Evolutionary conservation across 2,797 vertebrate species (phyloP).

Genomic region (Clarias laeviceps): DNA sequence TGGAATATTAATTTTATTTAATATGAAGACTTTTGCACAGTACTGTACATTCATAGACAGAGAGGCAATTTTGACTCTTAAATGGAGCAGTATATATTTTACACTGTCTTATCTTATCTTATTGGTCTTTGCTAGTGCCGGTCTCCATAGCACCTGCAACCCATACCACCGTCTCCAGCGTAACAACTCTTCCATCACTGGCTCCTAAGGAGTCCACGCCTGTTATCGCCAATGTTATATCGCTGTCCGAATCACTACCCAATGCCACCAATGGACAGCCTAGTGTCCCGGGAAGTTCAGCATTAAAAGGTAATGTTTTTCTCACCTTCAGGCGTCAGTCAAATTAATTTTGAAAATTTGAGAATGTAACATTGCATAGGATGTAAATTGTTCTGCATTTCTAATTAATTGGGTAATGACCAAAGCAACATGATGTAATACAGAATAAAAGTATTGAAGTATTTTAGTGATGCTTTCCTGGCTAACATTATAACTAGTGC

Average conservation of each 20-base stretch:
- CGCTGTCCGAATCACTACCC: slow-evolving; percentile 90
- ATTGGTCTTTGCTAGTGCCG: slow-evolving; percentile 15
- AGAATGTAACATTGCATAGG: neutral
- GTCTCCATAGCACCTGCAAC: slow-evolving; percentile 30
- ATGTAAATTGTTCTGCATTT: neutral
- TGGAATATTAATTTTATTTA: no score
- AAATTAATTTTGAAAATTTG: neutral
- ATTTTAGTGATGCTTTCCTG: neutral
- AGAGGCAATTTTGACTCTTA: neutral
- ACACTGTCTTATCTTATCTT: neutral
- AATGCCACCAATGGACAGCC: slow-evolving; percentile 78
- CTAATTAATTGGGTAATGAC: neutral
- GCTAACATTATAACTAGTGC: neutral
- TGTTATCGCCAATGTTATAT: slow-evolving; percentile 92
- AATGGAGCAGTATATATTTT: neutral
- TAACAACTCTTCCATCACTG: slow-evolving; percentile 3
- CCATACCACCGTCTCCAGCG: neutral
- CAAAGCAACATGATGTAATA: neutral
- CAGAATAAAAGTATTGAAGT: neutral
- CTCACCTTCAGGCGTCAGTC: neutral
- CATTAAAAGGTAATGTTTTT: slow-evolving; percentile 79
- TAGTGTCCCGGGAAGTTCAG: slow-evolving; percentile 74
- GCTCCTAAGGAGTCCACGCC: slow-evolving; percentile 81
- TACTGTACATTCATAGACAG: neutral
- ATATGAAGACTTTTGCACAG: no score